Conservation (phyloP, 2,797 vertebrate genomes). For the Erethizon dorsatum region DNA sequence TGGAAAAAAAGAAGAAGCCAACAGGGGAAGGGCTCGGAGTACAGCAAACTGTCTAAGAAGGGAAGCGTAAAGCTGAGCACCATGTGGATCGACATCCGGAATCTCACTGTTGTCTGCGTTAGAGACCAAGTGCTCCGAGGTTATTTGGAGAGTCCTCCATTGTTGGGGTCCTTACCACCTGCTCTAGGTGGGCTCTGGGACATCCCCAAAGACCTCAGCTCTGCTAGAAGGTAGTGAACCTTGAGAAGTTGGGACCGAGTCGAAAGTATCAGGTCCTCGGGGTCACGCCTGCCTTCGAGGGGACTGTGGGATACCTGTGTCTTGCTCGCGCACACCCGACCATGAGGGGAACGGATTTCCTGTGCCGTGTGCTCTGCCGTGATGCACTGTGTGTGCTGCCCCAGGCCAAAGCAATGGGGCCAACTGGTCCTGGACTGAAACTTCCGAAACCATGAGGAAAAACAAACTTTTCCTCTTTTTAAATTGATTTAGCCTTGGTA, state of each 20-base stretch:
- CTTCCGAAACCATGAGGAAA: not conserved
- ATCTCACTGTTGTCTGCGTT: not conserved
- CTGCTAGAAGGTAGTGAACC: not conserved
- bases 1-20: not conserved
- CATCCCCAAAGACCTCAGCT: too few species aligned
- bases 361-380: accelerated
- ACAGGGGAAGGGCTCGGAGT: not conserved
- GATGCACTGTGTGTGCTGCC: not conserved
- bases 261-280: not conserved
- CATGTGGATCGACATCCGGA: not conserved
- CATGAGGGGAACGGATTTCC: accelerated
- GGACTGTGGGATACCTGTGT: too few species aligned
- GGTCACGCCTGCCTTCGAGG: not conserved
- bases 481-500: not conserved
- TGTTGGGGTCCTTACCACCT: not conserved
- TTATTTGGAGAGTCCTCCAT: not conserved
- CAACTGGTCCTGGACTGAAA: not conserved
- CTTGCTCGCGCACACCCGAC: not conserved
- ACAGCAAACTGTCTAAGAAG: not conserved
- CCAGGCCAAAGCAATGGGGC: not conserved
- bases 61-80: not conserved
- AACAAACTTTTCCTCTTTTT: not conserved
- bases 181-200: not conserved
- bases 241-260: not conserved
- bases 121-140: not conserved